These are phyloP conservation scores for Physocephala rufipes DNA, from an alignment of 2,888 invertebrate species.

Conservation along the genomic window DNA sequence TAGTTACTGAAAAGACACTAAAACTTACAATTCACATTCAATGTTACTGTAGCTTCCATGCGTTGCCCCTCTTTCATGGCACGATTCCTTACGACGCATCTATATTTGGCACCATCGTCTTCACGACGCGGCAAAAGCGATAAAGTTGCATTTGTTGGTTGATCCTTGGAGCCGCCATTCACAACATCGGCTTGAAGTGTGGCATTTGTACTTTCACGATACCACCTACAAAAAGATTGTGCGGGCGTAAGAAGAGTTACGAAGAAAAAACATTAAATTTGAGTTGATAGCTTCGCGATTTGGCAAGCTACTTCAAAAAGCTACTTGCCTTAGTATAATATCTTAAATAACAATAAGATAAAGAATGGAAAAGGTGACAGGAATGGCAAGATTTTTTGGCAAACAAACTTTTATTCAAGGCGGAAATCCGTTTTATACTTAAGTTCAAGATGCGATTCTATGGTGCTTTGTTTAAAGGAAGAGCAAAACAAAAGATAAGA, in stretches of 20 bases:
- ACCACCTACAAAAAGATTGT: slow-evolving; percentile 72
- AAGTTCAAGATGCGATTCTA: too few relatives aligned
- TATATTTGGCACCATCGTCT: slow-evolving; percentile 84
- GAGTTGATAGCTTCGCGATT: background rate
- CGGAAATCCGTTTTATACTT: too few relatives aligned
- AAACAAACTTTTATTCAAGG: too few relatives aligned
- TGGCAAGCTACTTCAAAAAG: background rate
- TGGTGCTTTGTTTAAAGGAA: too few relatives aligned
- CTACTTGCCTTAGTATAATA: too few relatives aligned
- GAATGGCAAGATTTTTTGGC: too few relatives aligned
- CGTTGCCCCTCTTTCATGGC: slow-evolving; percentile 85
- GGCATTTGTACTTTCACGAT: slow-evolving; percentile 78
- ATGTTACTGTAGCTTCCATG: slow-evolving; percentile 79
- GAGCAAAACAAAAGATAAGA: too few relatives aligned
- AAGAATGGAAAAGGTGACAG: too few relatives aligned
- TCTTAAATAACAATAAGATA: too few relatives aligned
- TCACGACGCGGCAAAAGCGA: slow-evolving; percentile 80
- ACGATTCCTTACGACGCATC: slow-evolving; percentile 89
- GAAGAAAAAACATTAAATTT: slow-evolving; percentile 6
- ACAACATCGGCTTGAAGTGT: slow-evolving; percentile 77
- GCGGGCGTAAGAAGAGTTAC: slow-evolving; percentile 35
- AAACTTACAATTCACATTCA: slow-evolving; percentile 90
- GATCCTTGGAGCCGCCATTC: slow-evolving; percentile 77
- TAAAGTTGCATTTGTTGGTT: slow-evolving; percentile 79
- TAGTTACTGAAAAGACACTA: too few relatives aligned